Conservation (phyloP, 2,888 invertebrate genomes). For the Brassicogethes aeneus region DNA sequence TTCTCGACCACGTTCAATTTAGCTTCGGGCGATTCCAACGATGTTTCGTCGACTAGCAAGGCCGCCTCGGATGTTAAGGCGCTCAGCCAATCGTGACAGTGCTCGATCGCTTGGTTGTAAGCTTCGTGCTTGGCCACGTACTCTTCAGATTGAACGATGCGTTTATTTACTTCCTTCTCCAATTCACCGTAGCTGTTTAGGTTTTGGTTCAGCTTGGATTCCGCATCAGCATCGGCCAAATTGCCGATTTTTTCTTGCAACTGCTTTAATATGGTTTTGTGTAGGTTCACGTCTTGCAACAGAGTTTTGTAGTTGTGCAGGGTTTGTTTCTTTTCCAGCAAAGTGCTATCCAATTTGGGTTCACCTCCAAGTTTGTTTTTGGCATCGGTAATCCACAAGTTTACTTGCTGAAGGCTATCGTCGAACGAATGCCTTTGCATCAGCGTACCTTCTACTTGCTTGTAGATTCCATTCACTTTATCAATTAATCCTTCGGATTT, state of each 20-base stretch:
- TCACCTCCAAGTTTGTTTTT: conserved; percentile 65
- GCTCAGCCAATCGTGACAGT: conserved; percentile 73
- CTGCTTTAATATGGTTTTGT: conserved; percentile 76
- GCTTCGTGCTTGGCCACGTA: conserved; percentile 75
- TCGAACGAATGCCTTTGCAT: conserved; percentile 90
- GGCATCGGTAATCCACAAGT: conserved; percentile 76
- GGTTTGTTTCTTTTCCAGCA: conserved; percentile 83
- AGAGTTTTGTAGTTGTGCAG: conserved; percentile 72
- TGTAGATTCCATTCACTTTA: conserved; percentile 74
- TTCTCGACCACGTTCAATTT: conserved; percentile 68
- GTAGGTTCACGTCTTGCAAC: conserved; percentile 77
- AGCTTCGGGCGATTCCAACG: conserved; percentile 68
- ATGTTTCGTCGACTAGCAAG: conserved; percentile 66
- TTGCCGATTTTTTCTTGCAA: conserved; percentile 72
- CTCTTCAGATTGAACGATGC: conserved; percentile 58
- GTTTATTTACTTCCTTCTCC: conserved; percentile 56
- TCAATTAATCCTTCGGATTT: conserved; percentile 78
- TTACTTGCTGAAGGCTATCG: conserved; percentile 81
- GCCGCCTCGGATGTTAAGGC: conserved; percentile 71
- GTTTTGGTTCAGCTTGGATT: conserved; percentile 63
- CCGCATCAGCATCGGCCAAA: conserved; percentile 71
- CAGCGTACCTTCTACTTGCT: conserved; percentile 79
- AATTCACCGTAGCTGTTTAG: conserved; percentile 63
- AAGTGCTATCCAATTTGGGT: conserved; percentile 63
- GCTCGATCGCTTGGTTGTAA: conserved; percentile 72